Conservation (phyloP, 1,140 invertebrate genomes). For the Bilobella aurantiaca region DNA sequence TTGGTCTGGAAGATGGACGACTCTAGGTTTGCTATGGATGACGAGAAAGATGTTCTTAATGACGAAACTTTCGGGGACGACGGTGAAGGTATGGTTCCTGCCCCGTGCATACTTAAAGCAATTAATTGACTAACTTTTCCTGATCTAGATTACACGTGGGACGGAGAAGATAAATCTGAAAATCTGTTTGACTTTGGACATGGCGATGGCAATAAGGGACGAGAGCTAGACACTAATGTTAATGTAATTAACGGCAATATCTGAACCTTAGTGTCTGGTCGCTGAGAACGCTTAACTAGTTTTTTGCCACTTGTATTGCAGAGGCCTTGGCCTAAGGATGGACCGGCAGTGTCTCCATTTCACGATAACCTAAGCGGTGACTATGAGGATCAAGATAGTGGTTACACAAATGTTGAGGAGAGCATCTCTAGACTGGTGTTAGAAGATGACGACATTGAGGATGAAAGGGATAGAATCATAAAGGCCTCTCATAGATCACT, state of each 20-base stretch:
- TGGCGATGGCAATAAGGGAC: no score
- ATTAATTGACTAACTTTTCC: no score
- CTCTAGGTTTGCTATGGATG: slow-evolving; percentile 14
- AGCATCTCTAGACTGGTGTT: slow-evolving; percentile 31
- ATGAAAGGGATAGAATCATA: slow-evolving; percentile 19
- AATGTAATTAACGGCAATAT: no score
- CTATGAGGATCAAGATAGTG: slow-evolving; percentile 27
- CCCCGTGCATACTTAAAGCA: no score
- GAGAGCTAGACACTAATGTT: no score
- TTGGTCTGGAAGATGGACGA: slow-evolving; percentile 21
- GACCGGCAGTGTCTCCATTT: not conserved
- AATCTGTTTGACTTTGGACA: not conserved
- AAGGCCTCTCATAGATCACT: slow-evolving; percentile 15
- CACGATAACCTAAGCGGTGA: slow-evolving; percentile 5
- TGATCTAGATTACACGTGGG: slow-evolving; percentile 29
- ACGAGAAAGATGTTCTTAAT: slow-evolving; percentile 30
- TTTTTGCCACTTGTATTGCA: no score
- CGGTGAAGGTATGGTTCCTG: slow-evolving; percentile 13
- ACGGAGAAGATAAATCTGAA: slow-evolving; percentile 4
- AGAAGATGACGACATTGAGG: slow-evolving; percentile 24
- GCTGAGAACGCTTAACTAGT: no score
- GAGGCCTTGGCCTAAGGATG: not conserved
- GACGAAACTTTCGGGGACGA: slow-evolving; percentile 33
- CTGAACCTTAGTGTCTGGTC: no score
- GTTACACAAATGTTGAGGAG: slow-evolving; percentile 21